A percentile compares a stretch with the other conserved stretches of the same genome.
These are phyloP conservation scores for Chelon auratus DNA, from an alignment of 2,797 vertebrate species.

Conservation along the genomic window DNA sequence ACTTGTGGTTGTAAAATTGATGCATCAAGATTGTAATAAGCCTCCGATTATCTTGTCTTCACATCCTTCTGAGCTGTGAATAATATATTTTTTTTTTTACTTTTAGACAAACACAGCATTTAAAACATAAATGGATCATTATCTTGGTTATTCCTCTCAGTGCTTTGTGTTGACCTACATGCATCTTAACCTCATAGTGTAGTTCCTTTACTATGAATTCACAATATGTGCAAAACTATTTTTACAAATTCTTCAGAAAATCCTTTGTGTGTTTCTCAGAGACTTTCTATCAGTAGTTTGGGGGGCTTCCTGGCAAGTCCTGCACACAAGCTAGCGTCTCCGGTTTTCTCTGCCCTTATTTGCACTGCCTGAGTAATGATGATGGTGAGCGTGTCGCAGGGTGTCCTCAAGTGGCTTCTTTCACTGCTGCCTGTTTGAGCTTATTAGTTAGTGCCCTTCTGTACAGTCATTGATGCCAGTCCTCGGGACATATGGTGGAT, in stretches of 20 bases:
- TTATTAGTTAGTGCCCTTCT: constrained; percentile 78
- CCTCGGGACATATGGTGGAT: constrained; percentile 77
- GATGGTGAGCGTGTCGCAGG: constrained; percentile 61
- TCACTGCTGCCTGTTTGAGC: constrained; percentile 73
- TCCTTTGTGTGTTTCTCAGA: background rate
- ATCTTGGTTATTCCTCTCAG: background rate
- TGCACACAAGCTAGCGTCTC: constrained; percentile 40
- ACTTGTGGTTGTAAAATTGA: no score
- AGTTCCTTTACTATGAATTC: background rate
- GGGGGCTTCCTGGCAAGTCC: constrained; percentile 45
- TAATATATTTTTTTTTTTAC: no score
- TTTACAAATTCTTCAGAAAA: background rate
- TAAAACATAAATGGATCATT: background rate
- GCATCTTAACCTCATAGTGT: background rate
- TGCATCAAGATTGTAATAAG: no score
- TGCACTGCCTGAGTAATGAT: constrained; percentile 54
- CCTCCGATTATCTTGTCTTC: no score
- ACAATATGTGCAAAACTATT: background rate
- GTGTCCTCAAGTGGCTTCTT: constrained; percentile 74
- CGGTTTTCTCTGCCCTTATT: constrained; percentile 62
- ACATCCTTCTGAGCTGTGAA: no score
- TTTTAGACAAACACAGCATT: background rate
- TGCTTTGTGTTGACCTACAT: background rate
- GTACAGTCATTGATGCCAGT: constrained; percentile 76
- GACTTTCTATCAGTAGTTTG: constrained; percentile 11